A percentile compares a stretch with the other conserved stretches of the same genome.
Evolutionary conservation across 2,797 vertebrate species (phyloP).

Genomic region (Sarcoramphus papa): DNA sequence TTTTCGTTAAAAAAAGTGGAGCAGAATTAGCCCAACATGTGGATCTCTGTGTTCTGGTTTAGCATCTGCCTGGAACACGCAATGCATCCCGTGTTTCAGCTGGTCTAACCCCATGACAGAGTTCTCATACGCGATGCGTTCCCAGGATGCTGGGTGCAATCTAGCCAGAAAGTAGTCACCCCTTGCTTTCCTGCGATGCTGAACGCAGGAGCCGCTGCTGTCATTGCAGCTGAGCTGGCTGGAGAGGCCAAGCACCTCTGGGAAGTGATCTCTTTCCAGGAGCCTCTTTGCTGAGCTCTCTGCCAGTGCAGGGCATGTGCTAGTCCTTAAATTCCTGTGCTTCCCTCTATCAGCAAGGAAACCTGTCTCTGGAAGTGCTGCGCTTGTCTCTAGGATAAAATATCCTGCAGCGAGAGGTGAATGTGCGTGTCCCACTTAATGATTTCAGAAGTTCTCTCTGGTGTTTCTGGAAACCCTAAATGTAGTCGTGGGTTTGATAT

Average conservation of each 20-base stretch:
- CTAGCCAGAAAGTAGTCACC: background rate
- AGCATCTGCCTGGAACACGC: background rate
- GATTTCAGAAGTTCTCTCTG: background rate
- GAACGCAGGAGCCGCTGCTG: background rate
- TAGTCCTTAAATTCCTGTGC: background rate
- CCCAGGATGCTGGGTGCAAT: background rate
- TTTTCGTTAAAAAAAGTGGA: background rate
- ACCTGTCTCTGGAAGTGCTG: background rate
- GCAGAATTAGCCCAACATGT: background rate
- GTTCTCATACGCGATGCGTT: accelerated
- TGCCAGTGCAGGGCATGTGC: background rate
- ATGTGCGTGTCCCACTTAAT: accelerated
- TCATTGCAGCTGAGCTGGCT: background rate
- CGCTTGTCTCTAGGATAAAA: background rate
- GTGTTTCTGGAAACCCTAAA: background rate
- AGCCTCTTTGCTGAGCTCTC: background rate
- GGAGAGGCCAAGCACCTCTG: background rate
- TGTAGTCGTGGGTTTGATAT: background rate
- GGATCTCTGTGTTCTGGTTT: background rate
- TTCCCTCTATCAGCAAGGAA: background rate
- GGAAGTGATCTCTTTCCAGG: background rate
- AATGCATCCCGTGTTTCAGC: background rate
- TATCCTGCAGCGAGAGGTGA: background rate
- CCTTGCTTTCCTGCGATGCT: background rate
- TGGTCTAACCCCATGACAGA: background rate